Conservation (phyloP, 2,888 invertebrate genomes). For the Idaea straminata region DNA sequence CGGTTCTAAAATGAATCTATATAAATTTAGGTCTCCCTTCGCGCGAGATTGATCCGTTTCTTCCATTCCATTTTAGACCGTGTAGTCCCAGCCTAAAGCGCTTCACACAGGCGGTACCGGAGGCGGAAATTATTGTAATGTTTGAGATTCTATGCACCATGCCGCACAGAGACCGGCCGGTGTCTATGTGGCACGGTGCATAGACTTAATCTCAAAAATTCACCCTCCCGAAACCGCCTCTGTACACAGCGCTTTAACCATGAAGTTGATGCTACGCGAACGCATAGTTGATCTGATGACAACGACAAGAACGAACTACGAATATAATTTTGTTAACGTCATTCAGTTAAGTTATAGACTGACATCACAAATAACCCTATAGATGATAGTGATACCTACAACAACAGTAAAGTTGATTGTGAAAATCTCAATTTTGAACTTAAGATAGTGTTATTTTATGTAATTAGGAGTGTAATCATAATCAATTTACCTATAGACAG, state of each 20-base stretch:
- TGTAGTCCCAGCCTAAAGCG: no score
- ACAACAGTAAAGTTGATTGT: conserved; percentile 19
- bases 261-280: neutral
- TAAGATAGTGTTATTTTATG: conserved; percentile 55
- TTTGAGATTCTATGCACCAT: no score
- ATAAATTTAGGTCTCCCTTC: no score
- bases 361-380: neutral
- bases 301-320: neutral
- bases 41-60: no score
- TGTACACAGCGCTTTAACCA: neutral
- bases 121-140: no score
- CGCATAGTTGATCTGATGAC: neutral
- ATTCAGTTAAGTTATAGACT: neutral
- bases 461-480: conserved; percentile 67
- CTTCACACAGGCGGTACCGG: no score
- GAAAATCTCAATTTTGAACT: conserved; percentile 33
- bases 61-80: no score
- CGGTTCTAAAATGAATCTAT: no score
- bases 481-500: conserved; percentile 62
- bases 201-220: no score
- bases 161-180: no score
- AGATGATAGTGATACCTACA: neutral
- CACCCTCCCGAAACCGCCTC: no score
- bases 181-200: no score
- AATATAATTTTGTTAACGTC: neutral